These are phyloP conservation scores for Actinostola sp. DNA, from an alignment of 92 coral and sea anemone species.

Conservation along the genomic window DNA sequence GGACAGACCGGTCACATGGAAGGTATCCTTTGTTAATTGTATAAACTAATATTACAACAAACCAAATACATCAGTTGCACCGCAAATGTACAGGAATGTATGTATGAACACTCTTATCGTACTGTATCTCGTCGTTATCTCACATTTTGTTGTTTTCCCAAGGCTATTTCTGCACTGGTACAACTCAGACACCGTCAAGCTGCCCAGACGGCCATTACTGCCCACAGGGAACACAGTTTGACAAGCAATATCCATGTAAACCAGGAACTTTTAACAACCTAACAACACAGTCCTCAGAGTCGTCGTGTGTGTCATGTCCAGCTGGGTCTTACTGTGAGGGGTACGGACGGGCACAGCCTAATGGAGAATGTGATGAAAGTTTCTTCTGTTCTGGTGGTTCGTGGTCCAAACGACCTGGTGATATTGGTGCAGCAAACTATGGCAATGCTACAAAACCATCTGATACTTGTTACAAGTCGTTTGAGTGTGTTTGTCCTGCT, in stretches of 20 bases:
- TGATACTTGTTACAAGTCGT: conserved; percentile 79
- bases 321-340: conserved; percentile 96
- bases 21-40: too few relatives aligned
- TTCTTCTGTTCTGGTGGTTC: conserved; percentile 94
- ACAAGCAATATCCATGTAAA: conserved; percentile 82
- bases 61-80: too few relatives aligned
- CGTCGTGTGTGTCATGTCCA: conserved; percentile 83
- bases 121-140: too few relatives aligned
- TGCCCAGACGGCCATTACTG: conserved; percentile 92
- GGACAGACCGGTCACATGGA: too few relatives aligned
- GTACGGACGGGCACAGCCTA: conserved; percentile 70
- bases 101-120: too few relatives aligned
- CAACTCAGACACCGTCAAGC: conserved; percentile 69
- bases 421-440: conserved; percentile 77
- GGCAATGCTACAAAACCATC: conserved; percentile 80
- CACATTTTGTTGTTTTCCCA: too few relatives aligned
- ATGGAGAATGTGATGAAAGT: conserved; percentile 91
- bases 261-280: conserved; percentile 93
- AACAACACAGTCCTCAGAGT: conserved; percentile 79
- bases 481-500: conserved; percentile 97
- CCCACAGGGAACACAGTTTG: conserved; percentile 78
- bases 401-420: conserved; percentile 84
- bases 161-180: conserved; percentile 93
- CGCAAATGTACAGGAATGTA: too few relatives aligned
- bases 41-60: too few relatives aligned